Base-by-base conservation (phyloP, 1,140 invertebrate genomes). In the Berghia stephanieae region DNA sequence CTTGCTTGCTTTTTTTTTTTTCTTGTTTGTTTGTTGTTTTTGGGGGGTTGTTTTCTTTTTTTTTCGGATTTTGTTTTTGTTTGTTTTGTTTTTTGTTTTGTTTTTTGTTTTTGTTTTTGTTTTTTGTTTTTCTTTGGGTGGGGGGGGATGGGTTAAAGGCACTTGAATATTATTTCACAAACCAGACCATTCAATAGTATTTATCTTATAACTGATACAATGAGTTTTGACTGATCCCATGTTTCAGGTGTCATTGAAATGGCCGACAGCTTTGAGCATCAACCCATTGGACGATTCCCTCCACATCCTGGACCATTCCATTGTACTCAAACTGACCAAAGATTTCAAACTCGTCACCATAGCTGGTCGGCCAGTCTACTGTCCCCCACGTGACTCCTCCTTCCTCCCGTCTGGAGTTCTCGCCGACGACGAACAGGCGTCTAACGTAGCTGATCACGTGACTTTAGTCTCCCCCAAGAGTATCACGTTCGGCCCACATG, bases 301-400 rank as follows among this genome's bases (percentile, higher is more conserved):
- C 1, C 96, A 98, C 86, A 96, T 99, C 76, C 95, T 99, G 60
- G 97, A 99, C 85, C 96, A 98, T 86, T 96, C 97, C 85, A 96
- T 98, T 94, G 95, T 99, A 0, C 90, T 98, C 0, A 95, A 96
- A 84, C 90, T 99, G 87, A 96, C 96, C 2, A 93, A 94, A 0
- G 96, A 98, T 85, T 85, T 97, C 84, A 91, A 96, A 44, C 93
- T 98, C 0, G 95, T 96, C 82, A 95, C 97, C 0, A 94, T 98
- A 18, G 96, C 96, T 34, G 96, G 97, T 8, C 92, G 95, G 75
- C 96, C 96, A 0, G 90, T 96, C 8, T 96, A 98, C 86, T 99
- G 97, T 83, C 94, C 95, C 0, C 93, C 94, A 0, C 94, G 82
- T 93, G 24, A 84, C 49, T 78, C 78, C 31, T 84, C 78, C 55